Conservation (phyloP, 2,113 vertebrate genomes). For the Phrynocephalus versicolor region DNA sequence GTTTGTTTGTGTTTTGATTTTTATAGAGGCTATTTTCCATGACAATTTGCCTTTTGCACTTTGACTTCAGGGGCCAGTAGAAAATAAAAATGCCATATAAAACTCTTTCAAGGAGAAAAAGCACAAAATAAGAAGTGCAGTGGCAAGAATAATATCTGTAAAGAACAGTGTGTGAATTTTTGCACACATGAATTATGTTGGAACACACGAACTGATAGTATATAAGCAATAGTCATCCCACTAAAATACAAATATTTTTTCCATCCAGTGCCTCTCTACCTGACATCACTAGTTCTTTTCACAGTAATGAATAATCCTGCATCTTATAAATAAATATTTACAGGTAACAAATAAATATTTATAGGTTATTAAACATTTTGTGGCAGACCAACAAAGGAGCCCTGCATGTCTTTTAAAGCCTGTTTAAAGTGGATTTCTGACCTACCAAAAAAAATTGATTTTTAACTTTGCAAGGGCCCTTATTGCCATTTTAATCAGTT, state of each 20-base stretch:
- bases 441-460: constrained; percentile 41
- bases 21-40: not conserved
- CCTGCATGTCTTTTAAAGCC: constrained; percentile 29
- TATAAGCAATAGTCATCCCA: not conserved
- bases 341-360: not conserved
- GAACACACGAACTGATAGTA: not conserved
- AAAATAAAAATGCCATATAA: too few relatives aligned
- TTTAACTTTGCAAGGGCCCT: constrained; percentile 50
- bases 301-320: constrained; percentile 2
- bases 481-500: constrained; percentile 59
- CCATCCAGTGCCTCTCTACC: constrained; percentile 3
- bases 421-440: constrained; percentile 29
- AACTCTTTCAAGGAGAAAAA: too few relatives aligned
- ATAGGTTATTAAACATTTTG: constrained; percentile 9
- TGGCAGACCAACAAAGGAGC: constrained; percentile 25
- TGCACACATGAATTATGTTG: too few relatives aligned
- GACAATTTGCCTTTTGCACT: not conserved
- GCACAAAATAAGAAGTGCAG: too few relatives aligned
- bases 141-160: too few relatives aligned
- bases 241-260: not conserved
- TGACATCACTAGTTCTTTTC: constrained; percentile 8
- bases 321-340: not conserved
- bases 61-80: not conserved
- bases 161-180: too few relatives aligned
- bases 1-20: not conserved